Conservation (phyloP, 2,113 vertebrate species). For the Siphamia tubifer region DNA sequence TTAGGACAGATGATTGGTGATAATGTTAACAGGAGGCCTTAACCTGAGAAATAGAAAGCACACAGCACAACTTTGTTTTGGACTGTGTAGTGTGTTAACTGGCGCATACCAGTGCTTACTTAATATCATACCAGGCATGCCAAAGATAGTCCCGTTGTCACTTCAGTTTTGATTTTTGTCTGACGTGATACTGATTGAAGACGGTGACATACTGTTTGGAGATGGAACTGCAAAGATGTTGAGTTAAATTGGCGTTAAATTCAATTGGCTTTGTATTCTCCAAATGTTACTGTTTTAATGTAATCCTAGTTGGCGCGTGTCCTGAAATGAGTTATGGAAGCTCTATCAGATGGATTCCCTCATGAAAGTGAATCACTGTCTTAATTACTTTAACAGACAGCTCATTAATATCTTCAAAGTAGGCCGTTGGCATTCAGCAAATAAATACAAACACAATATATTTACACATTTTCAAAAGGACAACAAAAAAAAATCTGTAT, state of each 20-base stretch:
- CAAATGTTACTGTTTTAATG: constrained; percentile 10
- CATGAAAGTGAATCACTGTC: neutral
- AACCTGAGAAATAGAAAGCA: constrained; percentile 6
- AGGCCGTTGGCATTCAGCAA: neutral
- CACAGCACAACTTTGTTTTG: constrained; percentile 58
- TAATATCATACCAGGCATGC: constrained; percentile 70
- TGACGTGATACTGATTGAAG: constrained; percentile 10
- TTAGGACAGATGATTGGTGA: constrained; percentile 15
- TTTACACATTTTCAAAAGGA: neutral
- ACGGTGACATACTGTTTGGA: neutral
- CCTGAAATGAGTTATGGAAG: neutral
- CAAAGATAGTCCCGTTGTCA: constrained; percentile 61
- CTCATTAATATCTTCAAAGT: neutral
- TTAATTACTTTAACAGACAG: neutral
- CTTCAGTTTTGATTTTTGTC: constrained; percentile 40
- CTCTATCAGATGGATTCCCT: neutral
- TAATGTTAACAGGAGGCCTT: constrained; percentile 49
- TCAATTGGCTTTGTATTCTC: neutral
- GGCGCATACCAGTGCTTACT: constrained; percentile 61
- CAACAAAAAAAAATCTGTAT: too few relatives aligned
- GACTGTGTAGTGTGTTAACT: constrained; percentile 70
- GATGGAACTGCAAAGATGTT: neutral
- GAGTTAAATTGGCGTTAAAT: too few relatives aligned
- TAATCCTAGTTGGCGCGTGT: neutral
- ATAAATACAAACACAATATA: neutral